A percentile compares a stretch with the other conserved stretches of the same genome.
Evolutionary conservation across 2,888 invertebrate genomes (phyloP).

Genomic region (Chalcosyrphus nemorum): DNA sequence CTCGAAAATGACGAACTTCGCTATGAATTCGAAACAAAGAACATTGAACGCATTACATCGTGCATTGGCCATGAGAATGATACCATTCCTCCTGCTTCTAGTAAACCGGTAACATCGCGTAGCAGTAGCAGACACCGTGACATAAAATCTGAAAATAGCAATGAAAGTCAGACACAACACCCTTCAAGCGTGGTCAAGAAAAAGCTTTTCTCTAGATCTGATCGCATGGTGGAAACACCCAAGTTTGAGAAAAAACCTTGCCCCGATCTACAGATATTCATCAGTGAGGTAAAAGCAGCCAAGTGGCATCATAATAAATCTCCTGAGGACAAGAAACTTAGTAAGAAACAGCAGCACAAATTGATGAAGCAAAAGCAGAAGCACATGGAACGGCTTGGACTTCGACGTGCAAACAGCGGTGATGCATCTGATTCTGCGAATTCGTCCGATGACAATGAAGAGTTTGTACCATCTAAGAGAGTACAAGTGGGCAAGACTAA

Average conservation of each 20-base stretch:
- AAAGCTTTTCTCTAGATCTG: constrained; percentile 76
- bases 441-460: constrained; percentile 81
- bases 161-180: constrained; percentile 74
- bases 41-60: constrained; percentile 83
- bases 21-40: constrained; percentile 84
- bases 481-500: constrained; percentile 80
- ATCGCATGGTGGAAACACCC: constrained; percentile 62
- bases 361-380: constrained; percentile 84
- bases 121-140: constrained; percentile 67
- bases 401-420: constrained; percentile 77
- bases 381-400: constrained; percentile 84
- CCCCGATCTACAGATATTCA: constrained; percentile 79
- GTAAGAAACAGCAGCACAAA: constrained; percentile 81
- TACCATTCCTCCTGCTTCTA: not conserved
- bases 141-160: constrained; percentile 68
- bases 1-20: constrained; percentile 86
- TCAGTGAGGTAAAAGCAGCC: constrained; percentile 79
- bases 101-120: constrained; percentile 38
- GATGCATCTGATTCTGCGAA: constrained; percentile 78
- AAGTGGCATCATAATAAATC: constrained; percentile 80
- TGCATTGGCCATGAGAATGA: constrained; percentile 56
- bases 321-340: constrained; percentile 81
- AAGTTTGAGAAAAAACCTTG: constrained; percentile 76
- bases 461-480: constrained; percentile 80
- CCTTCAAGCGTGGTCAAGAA: constrained; percentile 77